A percentile compares a stretch with the other conserved stretches of the same genome.
These are phyloP conservation scores for Gonocerus acuteangulatus DNA, from an alignment of 2,888 invertebrate genomes.

Conservation along the genomic window DNA sequence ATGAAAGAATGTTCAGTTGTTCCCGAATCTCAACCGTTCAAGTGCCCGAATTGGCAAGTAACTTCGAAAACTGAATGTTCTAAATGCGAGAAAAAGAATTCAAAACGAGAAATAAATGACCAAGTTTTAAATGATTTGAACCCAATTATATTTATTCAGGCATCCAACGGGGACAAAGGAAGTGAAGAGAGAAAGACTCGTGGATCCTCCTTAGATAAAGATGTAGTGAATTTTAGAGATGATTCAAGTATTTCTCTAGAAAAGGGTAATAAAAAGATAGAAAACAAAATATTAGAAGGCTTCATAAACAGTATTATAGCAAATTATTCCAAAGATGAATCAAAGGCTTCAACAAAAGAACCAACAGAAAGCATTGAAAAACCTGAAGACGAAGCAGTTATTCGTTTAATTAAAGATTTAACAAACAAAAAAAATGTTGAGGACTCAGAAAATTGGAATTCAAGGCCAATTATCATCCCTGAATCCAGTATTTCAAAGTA, in stretches of 20 bases:
- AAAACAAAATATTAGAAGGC: conserved; percentile 21
- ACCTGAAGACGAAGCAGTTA: neutral
- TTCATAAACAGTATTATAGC: conserved; percentile 20
- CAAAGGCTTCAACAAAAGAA: neutral
- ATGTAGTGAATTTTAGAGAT: conserved; percentile 7
- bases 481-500: conserved; percentile 1
- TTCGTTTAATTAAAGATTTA: conserved; percentile 1
- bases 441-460: neutral
- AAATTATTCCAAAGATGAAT: conserved; percentile 11
- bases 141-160: too few relatives aligned
- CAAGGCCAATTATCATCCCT: conserved; percentile 7
- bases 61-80: neutral
- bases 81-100: too few relatives aligned
- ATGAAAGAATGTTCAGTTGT: neutral
- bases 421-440: neutral
- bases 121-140: too few relatives aligned
- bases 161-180: too few relatives aligned
- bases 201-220: neutral
- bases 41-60: too few relatives aligned
- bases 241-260: neutral
- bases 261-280: conserved; percentile 22
- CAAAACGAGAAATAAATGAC: too few relatives aligned
- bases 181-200: too few relatives aligned
- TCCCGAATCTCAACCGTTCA: too few relatives aligned
- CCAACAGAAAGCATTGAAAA: conserved; percentile 4